Percentiles rank a stretch among this genome's conserved stretches.
Evolutionary conservation across 2,888 invertebrate species (phyloP).

Genomic region (Brachynemurus nebulosus): DNA sequence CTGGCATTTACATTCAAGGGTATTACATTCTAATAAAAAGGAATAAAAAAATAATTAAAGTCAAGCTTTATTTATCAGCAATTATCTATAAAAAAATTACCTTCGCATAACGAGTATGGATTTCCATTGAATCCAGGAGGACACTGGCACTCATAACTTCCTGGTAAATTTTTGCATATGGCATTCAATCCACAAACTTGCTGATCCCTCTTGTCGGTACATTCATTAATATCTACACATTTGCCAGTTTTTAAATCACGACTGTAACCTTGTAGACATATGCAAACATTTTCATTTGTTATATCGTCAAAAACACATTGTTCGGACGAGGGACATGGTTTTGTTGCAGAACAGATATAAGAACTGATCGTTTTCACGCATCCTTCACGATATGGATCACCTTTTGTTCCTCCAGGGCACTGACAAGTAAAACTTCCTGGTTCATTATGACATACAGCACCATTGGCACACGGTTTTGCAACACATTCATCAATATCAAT

Average conservation of each 20-base stretch:
- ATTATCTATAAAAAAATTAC: constrained; percentile 23
- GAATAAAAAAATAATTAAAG: constrained; percentile 1
- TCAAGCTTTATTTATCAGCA: background rate
- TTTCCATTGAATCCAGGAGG: constrained; percentile 80
- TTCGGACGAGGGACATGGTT: constrained; percentile 73
- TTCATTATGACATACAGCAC: constrained; percentile 80
- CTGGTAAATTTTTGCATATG: constrained; percentile 82
- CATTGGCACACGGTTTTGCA: constrained; percentile 64
- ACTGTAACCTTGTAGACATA: constrained; percentile 78
- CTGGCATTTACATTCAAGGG: constrained; percentile 73
- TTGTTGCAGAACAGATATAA: constrained; percentile 54
- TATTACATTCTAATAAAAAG: constrained; percentile 48
- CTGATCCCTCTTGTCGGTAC: constrained; percentile 56
- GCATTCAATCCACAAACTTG: constrained; percentile 79
- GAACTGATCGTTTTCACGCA: constrained; percentile 51
- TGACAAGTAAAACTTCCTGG: constrained; percentile 77
- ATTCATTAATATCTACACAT: constrained; percentile 80
- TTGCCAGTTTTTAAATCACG: constrained; percentile 56
- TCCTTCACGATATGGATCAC: constrained; percentile 67
- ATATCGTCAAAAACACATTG: constrained; percentile 68
- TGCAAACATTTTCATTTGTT: constrained; percentile 66
- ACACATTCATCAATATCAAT: constrained; percentile 82
- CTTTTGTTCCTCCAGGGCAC: constrained; percentile 68
- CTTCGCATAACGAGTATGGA: constrained; percentile 73
- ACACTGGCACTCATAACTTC: constrained; percentile 87